These are phyloP conservation scores for Atrina japonica DNA, from an alignment of 2,888 invertebrate genomes.

Conservation along the genomic window DNA sequence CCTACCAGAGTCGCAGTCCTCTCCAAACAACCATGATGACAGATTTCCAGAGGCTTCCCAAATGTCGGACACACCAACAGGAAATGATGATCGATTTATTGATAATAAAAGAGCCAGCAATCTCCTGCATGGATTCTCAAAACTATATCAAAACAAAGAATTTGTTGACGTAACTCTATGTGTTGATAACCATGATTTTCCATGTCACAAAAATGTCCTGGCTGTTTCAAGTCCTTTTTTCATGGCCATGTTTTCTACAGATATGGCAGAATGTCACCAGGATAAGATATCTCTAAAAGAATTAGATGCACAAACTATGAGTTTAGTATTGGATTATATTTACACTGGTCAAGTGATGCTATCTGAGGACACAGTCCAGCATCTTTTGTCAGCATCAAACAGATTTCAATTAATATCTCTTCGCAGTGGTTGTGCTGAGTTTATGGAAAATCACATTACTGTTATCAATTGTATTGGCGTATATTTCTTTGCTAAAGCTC, in stretches of 20 bases:
- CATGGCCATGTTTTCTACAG: slow-evolving; percentile 77
- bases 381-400: slow-evolving; percentile 78
- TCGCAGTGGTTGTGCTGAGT: slow-evolving; percentile 77
- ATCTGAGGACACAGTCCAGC: slow-evolving; percentile 76
- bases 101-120: slow-evolving; percentile 71
- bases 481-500: slow-evolving; percentile 78
- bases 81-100: slow-evolving; percentile 60
- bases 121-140: slow-evolving; percentile 69
- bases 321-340: slow-evolving; percentile 77
- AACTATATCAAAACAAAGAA: slow-evolving; percentile 73
- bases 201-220: slow-evolving; percentile 77
- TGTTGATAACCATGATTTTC: slow-evolving; percentile 70
- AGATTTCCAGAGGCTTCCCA: background rate
- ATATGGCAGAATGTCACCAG: slow-evolving; percentile 73
- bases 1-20: too few relatives aligned
- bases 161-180: slow-evolving; percentile 76
- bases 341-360: slow-evolving; percentile 75
- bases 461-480: slow-evolving; percentile 78
- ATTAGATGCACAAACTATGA: slow-evolving; percentile 73
- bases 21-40: too few relatives aligned
- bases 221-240: slow-evolving; percentile 79
- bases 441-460: slow-evolving; percentile 77
- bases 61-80: slow-evolving; percentile 24
- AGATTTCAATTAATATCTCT: slow-evolving; percentile 76
- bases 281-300: slow-evolving; percentile 73